These are phyloP conservation scores for Leiothrix lutea DNA, from an alignment of 2,113 vertebrate genomes.

Conservation along the genomic window DNA sequence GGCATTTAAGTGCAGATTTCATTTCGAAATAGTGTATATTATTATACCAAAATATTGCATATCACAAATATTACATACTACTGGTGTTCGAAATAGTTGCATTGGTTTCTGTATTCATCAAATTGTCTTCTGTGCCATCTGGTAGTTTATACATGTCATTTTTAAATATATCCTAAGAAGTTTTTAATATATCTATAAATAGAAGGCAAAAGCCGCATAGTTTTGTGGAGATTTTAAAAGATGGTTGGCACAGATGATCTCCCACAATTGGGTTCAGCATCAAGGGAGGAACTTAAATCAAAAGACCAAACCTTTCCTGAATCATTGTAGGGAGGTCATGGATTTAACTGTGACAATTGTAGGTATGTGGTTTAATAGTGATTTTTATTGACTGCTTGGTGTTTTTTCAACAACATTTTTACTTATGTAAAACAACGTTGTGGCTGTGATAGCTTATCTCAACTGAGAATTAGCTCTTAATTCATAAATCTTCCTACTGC, in stretches of 20 bases:
- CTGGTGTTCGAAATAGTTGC: slow-evolving; percentile 68
- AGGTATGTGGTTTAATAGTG: not conserved
- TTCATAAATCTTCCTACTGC: not conserved
- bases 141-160: slow-evolving; percentile 65
- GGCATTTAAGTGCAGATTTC: slow-evolving; percentile 83
- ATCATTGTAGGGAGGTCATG: not conserved
- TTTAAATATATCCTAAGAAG: slow-evolving; percentile 65
- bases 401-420: not conserved
- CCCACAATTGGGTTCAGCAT: not conserved
- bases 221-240: slow-evolving; percentile 13
- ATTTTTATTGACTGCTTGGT: not conserved
- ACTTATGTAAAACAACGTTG: fast-evolving
- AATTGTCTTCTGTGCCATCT: slow-evolving; percentile 67
- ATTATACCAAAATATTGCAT: slow-evolving; percentile 74
- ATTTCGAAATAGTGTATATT: slow-evolving; percentile 80
- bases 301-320: not conserved
- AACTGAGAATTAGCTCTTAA: not conserved
- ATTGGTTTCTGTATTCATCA: slow-evolving; percentile 69
- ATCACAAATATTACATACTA: slow-evolving; percentile 75
- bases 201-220: not conserved
- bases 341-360: not conserved
- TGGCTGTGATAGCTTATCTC: not conserved
- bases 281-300: not conserved
- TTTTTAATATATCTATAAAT: slow-evolving; percentile 59
- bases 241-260: not conserved